Evolutionary conservation across 2,888 invertebrate species (phyloP), one percentile per base, ranked within the genome.

Genomic region (Girardia tigrina): DNA sequence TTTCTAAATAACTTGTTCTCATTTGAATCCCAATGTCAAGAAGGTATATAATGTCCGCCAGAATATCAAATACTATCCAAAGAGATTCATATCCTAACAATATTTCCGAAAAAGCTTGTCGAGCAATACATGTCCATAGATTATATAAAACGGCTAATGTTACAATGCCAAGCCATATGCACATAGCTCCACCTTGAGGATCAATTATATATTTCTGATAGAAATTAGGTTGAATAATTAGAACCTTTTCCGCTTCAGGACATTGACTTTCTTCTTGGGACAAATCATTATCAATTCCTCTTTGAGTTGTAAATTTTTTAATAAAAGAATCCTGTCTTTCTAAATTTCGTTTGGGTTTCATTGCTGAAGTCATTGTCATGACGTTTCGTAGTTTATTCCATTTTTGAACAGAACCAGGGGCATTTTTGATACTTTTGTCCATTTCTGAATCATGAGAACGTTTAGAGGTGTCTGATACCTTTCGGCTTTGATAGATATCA

Each of bases 361-460:
- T 80, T 8, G 79, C 80, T 75, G 79, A 80, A 0, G 81, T 80
- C 16, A 80, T 80, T 76, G 80, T 80, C 29, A 85, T 82, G 72
- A 94, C 94, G 75, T 92, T 92, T 80, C 94, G 88, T 79, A 95
- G 87, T 86, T 94, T 93, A 90, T 92, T 90, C 91, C 95, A 95
- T 73, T 80, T 56, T 56, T 56, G 56, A 6, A 16, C n/a, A 20
- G 56, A 56, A 56, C 56, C 4, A n/a, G 56, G n/a, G 4, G 56
- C n/a, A 36, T 16, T 36, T 56, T 56, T 56, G 4, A 56, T 56
- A 56, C 8, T 56, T n/a, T 56, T 56, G 4, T 56, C 56, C 6
- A 56, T 4, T 56, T 56, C 56, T 2, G 56, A 56, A 12, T 56
- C 56, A 56, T n/a, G 56, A 8, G 56, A 56, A 8, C n/a, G 56